A percentile compares a stretch with the other conserved stretches of the same genome.
These are phyloP conservation scores for Pyrrhia umbra DNA, from an alignment of 2,888 invertebrate genomes.

Conservation along the genomic window DNA sequence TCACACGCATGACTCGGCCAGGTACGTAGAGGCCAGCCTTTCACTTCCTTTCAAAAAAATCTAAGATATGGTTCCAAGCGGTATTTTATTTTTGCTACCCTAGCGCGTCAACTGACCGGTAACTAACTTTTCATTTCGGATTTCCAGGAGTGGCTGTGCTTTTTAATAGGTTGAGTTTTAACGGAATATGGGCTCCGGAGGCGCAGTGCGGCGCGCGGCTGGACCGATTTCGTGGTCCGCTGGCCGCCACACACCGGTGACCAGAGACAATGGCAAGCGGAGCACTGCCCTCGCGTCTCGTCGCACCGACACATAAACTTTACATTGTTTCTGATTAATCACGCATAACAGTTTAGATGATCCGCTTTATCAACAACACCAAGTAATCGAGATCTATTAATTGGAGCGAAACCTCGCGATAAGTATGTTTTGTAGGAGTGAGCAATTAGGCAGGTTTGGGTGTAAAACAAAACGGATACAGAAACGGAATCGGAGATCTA, in stretches of 20 bases:
- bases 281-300: constrained; percentile 80
- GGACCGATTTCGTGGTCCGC: constrained; percentile 87
- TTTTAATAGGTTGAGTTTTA: constrained; percentile 46
- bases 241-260: constrained; percentile 85
- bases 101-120: not conserved
- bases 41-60: constrained; percentile 4
- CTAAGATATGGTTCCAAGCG: not conserved
- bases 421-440: constrained; percentile 54
- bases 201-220: constrained; percentile 70
- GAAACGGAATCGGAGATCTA: constrained; percentile 53
- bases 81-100: not conserved
- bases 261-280: constrained; percentile 82
- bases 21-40: constrained; percentile 2
- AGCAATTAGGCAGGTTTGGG: constrained; percentile 47
- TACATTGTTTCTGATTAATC: constrained; percentile 83
- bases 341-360: constrained; percentile 69
- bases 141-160: constrained; percentile 31
- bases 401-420: constrained; percentile 57
- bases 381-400: constrained; percentile 58
- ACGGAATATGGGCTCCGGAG: constrained; percentile 46
- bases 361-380: constrained; percentile 64
- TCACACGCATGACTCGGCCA: constrained; percentile 15
- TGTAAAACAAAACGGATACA: constrained; percentile 48
- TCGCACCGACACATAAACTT: constrained; percentile 71
- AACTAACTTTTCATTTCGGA: not conserved